phyloP scores from a whole-genome alignment of 2,113 vertebrate genomes.

The Ondatra zibethicus region DNA sequence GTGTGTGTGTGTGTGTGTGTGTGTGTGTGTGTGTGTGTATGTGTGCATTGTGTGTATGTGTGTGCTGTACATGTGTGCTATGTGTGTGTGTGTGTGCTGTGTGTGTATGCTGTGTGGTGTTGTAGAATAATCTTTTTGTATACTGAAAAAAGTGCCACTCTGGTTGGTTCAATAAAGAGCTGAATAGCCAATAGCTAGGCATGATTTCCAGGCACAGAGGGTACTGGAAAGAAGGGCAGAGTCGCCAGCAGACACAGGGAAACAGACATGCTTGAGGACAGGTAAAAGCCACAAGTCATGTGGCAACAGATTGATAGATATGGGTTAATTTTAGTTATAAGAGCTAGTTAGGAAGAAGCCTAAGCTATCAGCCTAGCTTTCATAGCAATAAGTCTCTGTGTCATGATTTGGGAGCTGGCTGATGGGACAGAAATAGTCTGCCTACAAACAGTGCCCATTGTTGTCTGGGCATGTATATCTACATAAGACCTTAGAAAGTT shows the following conservation, averaged over 20 bases:
- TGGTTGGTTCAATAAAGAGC: background rate
- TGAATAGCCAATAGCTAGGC: background rate
- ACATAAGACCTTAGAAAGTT: no score
- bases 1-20: background rate
- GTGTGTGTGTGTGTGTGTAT: background rate
- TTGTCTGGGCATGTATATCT: no score
- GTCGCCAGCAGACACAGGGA: background rate
- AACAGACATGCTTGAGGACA: background rate
- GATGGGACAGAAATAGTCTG: no score
- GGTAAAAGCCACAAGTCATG: background rate
- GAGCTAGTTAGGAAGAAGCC: no score
- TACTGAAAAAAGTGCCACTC: background rate
- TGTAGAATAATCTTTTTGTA: background rate
- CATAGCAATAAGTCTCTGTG: no score
- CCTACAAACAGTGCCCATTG: no score
- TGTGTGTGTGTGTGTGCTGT: no score
- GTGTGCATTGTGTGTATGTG: background rate
- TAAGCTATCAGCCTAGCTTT: no score
- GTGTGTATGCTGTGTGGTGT: no score
- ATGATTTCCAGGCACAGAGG: background rate
- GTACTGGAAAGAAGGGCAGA: background rate
- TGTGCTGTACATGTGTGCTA: fast-evolving
- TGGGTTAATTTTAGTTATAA: no score
- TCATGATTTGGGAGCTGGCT: no score
- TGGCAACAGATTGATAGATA: background rate